These are phyloP conservation scores for Nyctibius grandis DNA, from an alignment of 2,797 vertebrate species.

Conservation along the genomic window DNA sequence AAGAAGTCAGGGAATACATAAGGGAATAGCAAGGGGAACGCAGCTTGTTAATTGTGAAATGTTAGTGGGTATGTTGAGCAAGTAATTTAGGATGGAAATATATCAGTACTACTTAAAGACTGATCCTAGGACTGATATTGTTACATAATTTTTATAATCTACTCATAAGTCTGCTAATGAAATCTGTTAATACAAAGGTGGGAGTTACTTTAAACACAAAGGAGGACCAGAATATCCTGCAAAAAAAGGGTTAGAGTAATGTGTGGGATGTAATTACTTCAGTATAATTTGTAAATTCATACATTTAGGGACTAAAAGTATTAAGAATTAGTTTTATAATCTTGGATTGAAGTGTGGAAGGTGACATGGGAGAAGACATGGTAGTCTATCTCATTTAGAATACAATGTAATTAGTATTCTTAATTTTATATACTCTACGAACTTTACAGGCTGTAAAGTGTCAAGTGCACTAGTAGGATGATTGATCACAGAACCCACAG, in stretches of 20 bases:
- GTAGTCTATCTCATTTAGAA: neutral
- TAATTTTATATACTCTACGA: neutral
- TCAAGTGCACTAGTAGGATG: neutral
- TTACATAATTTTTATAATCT: neutral
- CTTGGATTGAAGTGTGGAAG: neutral
- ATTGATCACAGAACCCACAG: neutral
- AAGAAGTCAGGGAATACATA: neutral
- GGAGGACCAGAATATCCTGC: neutral
- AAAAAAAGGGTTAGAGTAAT: neutral
- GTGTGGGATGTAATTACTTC: neutral
- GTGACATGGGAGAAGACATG: neutral
- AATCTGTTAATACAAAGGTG: neutral
- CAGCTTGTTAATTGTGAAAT: neutral
- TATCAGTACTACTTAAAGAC: neutral
- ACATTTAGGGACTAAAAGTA: neutral
- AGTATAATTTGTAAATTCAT: neutral
- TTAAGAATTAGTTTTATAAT: neutral
- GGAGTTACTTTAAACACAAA: neutral
- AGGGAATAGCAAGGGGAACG: neutral
- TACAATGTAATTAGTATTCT: neutral
- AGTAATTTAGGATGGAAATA: neutral
- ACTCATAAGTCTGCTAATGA: neutral
- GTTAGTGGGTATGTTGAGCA: neutral
- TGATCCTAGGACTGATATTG: neutral
- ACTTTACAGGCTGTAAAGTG: neutral